phyloP scores from a whole-genome alignment of 2,888 invertebrate genomes.

The Acronicta psi region DNA sequence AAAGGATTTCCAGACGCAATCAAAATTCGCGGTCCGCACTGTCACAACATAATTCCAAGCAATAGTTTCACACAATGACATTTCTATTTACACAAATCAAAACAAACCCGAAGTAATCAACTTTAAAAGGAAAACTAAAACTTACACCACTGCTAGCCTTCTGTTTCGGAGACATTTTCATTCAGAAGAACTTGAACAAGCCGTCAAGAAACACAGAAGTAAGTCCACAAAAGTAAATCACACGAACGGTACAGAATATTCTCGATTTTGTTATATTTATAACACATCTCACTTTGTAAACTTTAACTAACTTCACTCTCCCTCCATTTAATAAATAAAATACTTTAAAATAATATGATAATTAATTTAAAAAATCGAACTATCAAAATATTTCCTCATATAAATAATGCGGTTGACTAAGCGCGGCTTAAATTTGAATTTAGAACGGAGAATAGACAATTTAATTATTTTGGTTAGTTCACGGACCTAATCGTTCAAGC shows the following conservation, averaged over 20 bases:
- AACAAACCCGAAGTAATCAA: too few relatives aligned
- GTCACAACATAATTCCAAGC: too few relatives aligned
- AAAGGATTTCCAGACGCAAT: too few relatives aligned
- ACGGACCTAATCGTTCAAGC: slow-evolving; percentile 38
- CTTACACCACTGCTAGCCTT: slow-evolving; percentile 59
- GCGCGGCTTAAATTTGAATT: slow-evolving; percentile 42
- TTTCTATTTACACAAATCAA: too few relatives aligned
- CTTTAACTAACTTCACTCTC: slow-evolving; percentile 57
- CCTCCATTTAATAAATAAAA: slow-evolving; percentile 43
- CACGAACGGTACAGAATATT: slow-evolving; percentile 68
- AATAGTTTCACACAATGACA: too few relatives aligned
- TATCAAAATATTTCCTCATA: background rate
- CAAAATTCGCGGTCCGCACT: too few relatives aligned
- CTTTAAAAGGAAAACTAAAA: slow-evolving; percentile 3
- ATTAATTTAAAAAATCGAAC: slow-evolving; percentile 6
- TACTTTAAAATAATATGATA: background rate
- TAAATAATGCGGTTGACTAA: background rate
- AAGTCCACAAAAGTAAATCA: slow-evolving; percentile 70
- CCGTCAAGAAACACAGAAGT: slow-evolving; percentile 78
- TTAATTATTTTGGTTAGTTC: slow-evolving; percentile 23
- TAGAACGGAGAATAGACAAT: slow-evolving; percentile 28
- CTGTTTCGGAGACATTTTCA: slow-evolving; percentile 76
- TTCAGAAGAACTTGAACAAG: slow-evolving; percentile 45
- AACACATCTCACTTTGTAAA: slow-evolving; percentile 70
- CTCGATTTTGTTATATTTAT: slow-evolving; percentile 65